Base-by-base conservation (phyloP, 2,888 invertebrate species). In the Ophion ellenae region DNA sequence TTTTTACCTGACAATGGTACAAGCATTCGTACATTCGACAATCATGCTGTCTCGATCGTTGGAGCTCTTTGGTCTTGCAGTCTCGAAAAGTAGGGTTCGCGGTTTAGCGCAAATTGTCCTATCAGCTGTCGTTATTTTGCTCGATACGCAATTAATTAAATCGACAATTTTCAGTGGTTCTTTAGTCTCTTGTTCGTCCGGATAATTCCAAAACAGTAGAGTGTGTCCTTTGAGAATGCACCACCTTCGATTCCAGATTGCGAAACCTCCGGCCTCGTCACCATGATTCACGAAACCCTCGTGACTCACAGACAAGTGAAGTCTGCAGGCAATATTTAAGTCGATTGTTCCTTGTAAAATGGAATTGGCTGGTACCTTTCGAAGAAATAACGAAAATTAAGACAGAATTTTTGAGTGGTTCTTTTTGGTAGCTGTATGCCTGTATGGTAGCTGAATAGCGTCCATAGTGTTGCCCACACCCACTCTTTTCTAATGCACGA, bases 181-280 rank as follows among this genome's bases (percentile, higher is more conserved):
- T 59, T 92, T 91, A 14, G 92, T 91, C 36, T 92, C 93, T 81
- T 92, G 93, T 70, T 95, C 95, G 36, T 93, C 91, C 0, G 95
- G 95, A 90, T 95, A 95, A 76, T 95, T 95, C 95, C 95, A 96
- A 61, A 95, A 94, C 32, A 91, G 90, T 2, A 96, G 87, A 0
- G 89, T 89, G 17, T 94, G 92, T 0, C 94, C 95, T 36, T 94
- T 92, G 9, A 96, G 90, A 6, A 94, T 93, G 89, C 95, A 95
- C 95, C 95, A 96, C 77, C 95, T 93, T 0, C 95, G 94, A 90
- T 95, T 95, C 96, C 96, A 96, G 78, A 92, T 92, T 28, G 94
- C 92, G 0, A 91, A 90, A 3, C 93, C 92, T 6, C 92, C 93
- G 3, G 86, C 88, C 24, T 94, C 92, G 74, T 94, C 94, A 17